Evolutionary conservation across 2,888 invertebrate species (phyloP).

Genomic region (Melipona beecheii): DNA sequence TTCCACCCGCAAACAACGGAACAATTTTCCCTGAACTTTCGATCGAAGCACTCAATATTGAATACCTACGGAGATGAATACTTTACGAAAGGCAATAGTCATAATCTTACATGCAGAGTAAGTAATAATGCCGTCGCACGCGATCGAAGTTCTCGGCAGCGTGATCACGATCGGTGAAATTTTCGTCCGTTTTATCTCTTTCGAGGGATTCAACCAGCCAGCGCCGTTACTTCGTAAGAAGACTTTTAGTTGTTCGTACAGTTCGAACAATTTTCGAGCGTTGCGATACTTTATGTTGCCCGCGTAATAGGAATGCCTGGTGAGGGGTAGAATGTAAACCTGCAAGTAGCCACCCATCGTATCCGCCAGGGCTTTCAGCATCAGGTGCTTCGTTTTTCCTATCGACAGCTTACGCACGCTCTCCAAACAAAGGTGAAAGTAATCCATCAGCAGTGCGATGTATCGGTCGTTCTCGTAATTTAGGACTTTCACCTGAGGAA

Average conservation of each 20-base stretch:
- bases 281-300: constrained; percentile 86
- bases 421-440: constrained; percentile 78
- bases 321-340: constrained; percentile 86
- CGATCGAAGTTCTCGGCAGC: constrained; percentile 69
- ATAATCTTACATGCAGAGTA: constrained; percentile 64
- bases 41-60: neutral
- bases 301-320: constrained; percentile 87
- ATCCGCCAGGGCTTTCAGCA: constrained; percentile 84
- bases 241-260: constrained; percentile 86
- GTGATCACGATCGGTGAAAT: constrained; percentile 71
- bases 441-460: constrained; percentile 78
- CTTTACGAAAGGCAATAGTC: neutral
- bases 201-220: constrained; percentile 85
- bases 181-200: constrained; percentile 50
- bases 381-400: constrained; percentile 78
- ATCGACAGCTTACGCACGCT: constrained; percentile 74
- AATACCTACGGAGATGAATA: constrained; percentile 10
- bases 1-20: neutral
- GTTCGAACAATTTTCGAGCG: constrained; percentile 85
- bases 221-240: constrained; percentile 87
- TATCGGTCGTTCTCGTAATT: constrained; percentile 77
- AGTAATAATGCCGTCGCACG: constrained; percentile 74
- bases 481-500: constrained; percentile 73
- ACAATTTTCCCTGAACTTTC: neutral
- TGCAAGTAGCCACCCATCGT: constrained; percentile 87